phyloP scores from a whole-genome alignment of 2,797 vertebrate species.

The Fratercula arctica region DNA sequence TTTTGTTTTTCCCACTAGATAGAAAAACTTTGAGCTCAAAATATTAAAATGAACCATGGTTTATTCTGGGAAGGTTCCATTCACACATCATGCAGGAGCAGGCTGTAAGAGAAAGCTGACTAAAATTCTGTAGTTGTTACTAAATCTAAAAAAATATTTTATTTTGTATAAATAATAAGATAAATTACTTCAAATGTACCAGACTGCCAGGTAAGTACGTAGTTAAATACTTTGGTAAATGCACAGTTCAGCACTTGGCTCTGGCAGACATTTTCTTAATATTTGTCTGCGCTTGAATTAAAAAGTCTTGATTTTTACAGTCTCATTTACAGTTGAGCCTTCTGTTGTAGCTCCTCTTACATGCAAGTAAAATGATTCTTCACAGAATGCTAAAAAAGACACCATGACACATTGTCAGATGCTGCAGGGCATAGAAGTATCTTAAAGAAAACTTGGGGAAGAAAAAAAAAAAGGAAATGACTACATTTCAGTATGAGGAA shows the following conservation, averaged over 20 bases:
- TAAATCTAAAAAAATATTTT: neutral
- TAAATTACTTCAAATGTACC: neutral
- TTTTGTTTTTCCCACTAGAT: neutral
- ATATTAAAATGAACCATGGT: neutral
- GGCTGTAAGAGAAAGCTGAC: neutral
- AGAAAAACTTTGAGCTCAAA: neutral
- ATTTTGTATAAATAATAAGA: neutral
- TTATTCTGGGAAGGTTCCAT: neutral
- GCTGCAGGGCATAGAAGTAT: neutral
- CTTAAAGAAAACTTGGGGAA: neutral
- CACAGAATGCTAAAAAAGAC: neutral
- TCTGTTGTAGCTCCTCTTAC: neutral
- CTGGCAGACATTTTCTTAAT: neutral
- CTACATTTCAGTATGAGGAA: neutral
- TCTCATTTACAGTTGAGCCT: neutral
- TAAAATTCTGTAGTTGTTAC: neutral
- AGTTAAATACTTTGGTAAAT: neutral
- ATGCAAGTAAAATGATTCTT: neutral
- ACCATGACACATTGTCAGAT: neutral
- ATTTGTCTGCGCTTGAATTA: neutral
- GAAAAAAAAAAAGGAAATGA: neutral
- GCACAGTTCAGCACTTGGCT: neutral
- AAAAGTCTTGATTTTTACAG: neutral
- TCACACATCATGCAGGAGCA: neutral
- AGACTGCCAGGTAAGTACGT: neutral